A percentile compares a stretch with the other conserved stretches of the same genome.
These are phyloP conservation scores for Doryteuthis pealeii DNA, from an alignment of 1,140 invertebrate genomes.

Conservation along the genomic window DNA sequence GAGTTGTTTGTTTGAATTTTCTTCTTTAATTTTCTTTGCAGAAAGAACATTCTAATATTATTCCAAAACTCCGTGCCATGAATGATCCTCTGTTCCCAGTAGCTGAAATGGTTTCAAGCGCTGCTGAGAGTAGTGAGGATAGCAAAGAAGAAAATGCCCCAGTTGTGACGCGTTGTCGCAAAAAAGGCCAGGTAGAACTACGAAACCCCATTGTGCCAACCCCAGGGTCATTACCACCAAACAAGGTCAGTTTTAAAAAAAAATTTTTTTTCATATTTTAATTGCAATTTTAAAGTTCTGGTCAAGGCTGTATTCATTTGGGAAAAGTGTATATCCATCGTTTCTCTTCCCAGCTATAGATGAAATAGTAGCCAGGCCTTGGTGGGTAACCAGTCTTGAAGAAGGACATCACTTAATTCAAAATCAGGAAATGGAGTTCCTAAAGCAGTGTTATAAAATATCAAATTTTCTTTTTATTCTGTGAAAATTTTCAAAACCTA, in stretches of 20 bases:
- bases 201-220: constrained; percentile 55
- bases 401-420: too few species aligned
- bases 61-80: constrained; percentile 85
- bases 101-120: constrained; percentile 50
- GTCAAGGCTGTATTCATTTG: not conserved
- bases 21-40: constrained; percentile 33
- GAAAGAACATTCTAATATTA: constrained; percentile 92
- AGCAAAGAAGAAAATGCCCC: constrained; percentile 47
- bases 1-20: too few species aligned
- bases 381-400: not conserved
- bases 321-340: not conserved
- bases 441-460: too few species aligned
- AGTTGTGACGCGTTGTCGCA: constrained; percentile 38
- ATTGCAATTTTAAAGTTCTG: not conserved
- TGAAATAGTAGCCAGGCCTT: not conserved
- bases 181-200: constrained; percentile 55
- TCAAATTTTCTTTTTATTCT: too few species aligned
- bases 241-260: not conserved
- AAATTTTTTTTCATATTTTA: not conserved
- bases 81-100: constrained; percentile 70
- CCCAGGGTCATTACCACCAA: constrained; percentile 50
- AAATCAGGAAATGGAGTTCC: too few species aligned
- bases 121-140: constrained; percentile 54
- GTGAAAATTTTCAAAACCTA: too few species aligned
- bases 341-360: not conserved